Base-by-base conservation (phyloP, 2,888 invertebrate genomes). In the Chymomyza fuscimana region DNA sequence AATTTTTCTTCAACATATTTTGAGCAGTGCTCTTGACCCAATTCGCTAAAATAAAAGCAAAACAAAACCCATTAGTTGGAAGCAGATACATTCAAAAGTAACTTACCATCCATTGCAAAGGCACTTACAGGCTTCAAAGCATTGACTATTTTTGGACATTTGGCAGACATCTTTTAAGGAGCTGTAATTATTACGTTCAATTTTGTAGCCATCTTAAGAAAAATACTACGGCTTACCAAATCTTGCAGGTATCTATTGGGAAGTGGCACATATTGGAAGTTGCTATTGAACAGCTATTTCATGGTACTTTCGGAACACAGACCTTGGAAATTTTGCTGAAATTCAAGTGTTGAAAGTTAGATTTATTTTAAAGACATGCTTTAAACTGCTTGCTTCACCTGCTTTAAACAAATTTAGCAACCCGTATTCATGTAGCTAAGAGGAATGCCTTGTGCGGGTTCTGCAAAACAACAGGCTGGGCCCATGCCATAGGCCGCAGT, bases 1-100 rank as follows among this genome's bases (percentile, higher is more conserved):
- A 83, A 83, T 52, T 87, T 83, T 19, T 71, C 64, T 29, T 79
- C 85, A 2, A 36, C 54, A 46, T 46, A 6, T 0, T 40, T 40
- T 12, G 40, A 4, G 12, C 12, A 9, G 1, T 32, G 32, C 32
- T 32, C 32, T 32, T 32, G 32, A 7, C 32, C 3, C 12, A 12
- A 46, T 46, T 46, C 12, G 40, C 40, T 46, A 40, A 40, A 40
- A 40, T 5, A 40, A 32, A 32, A 5, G 32, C 3, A 32, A 7
- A 32, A 32, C 9, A 25, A 25, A 25, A 25, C 25, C 25, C 4
- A 3, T 25, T 25, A 25, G 25, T 25, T 25, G 25, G 25, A 25
- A 25, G 25, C 2, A 25, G 4, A 25, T 25, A 25, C 25, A 25
- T 32, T 32, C 1, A 2, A 7, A 32, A 4, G 40, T 46, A 46